Conservation (phyloP, 2,888 invertebrate species). For the Epirrhoe alternata region DNA sequence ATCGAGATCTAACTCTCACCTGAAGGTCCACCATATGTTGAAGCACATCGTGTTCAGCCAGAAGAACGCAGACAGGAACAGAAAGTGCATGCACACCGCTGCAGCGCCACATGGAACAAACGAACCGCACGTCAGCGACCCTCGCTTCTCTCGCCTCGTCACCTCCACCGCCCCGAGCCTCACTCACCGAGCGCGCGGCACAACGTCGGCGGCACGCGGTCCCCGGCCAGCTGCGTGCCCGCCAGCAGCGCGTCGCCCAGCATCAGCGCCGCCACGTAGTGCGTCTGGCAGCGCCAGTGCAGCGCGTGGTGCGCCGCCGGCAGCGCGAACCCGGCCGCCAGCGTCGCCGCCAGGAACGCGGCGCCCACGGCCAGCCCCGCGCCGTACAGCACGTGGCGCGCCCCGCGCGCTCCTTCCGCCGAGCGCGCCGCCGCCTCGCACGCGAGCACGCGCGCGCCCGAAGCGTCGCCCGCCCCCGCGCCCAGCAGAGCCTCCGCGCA, state of each 20-base stretch:
- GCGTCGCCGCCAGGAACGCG: constrained; percentile 91
- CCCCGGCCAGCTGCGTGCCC: constrained; percentile 89
- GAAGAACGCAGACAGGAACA: constrained; percentile 95
- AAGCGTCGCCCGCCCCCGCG: constrained; percentile 70
- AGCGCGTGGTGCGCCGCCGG: constrained; percentile 94
- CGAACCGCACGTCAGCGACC: constrained; percentile 31
- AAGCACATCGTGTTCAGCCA: constrained; percentile 98
- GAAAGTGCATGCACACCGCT: constrained; percentile 94
- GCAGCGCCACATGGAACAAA: constrained; percentile 67
- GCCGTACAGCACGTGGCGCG: constrained; percentile 89
- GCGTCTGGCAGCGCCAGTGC: constrained; percentile 95
- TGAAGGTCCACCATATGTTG: constrained; percentile 97
- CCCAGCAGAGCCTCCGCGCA: constrained; percentile 77
- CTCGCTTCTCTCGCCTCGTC: not conserved
- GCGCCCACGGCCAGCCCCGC: constrained; percentile 92
- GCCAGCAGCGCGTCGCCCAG: constrained; percentile 92
- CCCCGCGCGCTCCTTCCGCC: constrained; percentile 78
- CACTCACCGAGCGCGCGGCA: constrained; percentile 90
- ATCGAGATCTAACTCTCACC: constrained; percentile 82
- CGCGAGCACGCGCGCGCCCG: constrained; percentile 60
- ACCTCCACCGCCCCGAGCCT: not conserved
- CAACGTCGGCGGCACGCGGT: constrained; percentile 84
- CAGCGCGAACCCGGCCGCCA: constrained; percentile 91
- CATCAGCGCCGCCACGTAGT: constrained; percentile 93
- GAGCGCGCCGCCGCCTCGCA: constrained; percentile 84